Percentiles rank a stretch among this genome's conserved stretches.
Evolutionary conservation across 2,113 vertebrate species (phyloP).

Genomic region (Agelaius tricolor): DNA sequence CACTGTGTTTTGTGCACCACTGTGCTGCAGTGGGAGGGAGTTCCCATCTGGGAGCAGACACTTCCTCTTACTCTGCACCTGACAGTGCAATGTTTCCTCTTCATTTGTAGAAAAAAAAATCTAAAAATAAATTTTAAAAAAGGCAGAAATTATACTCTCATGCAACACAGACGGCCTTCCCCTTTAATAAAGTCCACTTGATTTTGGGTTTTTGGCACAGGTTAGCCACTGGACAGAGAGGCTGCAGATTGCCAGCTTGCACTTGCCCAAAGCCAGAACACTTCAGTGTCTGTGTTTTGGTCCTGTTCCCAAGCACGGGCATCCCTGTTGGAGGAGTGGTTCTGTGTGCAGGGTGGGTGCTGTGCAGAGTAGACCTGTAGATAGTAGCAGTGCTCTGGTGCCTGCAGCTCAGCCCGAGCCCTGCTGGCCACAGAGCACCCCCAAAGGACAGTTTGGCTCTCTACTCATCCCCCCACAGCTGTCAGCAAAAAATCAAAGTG

Average conservation of each 20-base stretch:
- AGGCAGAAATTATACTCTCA: neutral
- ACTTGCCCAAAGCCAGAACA: neutral
- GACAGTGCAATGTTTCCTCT: neutral
- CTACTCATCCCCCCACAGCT: neutral
- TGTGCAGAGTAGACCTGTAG: conserved; percentile 18
- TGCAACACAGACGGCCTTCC: neutral
- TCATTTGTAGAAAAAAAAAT: neutral
- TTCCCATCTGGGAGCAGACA: neutral
- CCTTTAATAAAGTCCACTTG: fast-evolving
- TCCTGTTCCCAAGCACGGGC: neutral
- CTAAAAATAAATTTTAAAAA: too few species aligned
- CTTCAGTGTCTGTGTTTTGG: neutral
- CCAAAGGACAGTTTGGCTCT: neutral
- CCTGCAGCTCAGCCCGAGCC: fast-evolving
- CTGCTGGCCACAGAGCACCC: neutral
- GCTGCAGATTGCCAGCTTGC: neutral
- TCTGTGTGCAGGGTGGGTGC: fast-evolving
- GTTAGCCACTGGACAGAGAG: neutral
- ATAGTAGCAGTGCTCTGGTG: conserved; percentile 25
- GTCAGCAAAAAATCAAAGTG: neutral
- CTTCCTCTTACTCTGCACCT: conserved; percentile 35
- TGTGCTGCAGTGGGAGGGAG: neutral
- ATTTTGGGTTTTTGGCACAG: neutral
- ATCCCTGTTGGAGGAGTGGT: fast-evolving
- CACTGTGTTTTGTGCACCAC: neutral